Evolutionary conservation across 2,797 vertebrate genomes (phyloP).

Genomic region (Masticophis lateralis): DNA sequence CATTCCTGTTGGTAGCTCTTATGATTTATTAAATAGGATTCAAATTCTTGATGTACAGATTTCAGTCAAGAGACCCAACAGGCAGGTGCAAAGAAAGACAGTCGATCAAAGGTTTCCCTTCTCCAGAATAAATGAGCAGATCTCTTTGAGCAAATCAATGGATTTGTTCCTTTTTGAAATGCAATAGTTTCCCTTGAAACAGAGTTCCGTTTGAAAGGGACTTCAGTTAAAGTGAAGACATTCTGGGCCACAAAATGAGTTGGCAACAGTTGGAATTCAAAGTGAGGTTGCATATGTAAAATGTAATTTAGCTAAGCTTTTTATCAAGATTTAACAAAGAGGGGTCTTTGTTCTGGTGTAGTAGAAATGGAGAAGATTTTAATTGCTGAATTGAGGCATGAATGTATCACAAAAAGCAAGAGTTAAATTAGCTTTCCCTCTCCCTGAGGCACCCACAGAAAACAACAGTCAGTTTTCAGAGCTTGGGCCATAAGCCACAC

Average conservation of each 20-base stretch:
- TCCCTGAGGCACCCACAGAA: neutral
- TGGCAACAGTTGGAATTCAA: neutral
- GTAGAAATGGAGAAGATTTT: neutral
- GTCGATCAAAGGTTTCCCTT: neutral
- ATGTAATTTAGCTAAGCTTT: neutral
- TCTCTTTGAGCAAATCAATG: neutral
- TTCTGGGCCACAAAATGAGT: neutral
- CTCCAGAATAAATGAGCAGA: neutral
- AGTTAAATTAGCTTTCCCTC: conserved; percentile 2
- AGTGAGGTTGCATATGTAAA: neutral
- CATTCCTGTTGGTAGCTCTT: too few species aligned
- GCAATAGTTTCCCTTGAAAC: neutral
- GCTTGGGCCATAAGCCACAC: conserved; percentile 5
- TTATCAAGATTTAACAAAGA: neutral
- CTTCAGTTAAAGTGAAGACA: neutral
- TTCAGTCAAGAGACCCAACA: neutral
- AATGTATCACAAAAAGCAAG: neutral
- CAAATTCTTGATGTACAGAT: neutral
- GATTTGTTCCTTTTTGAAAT: neutral
- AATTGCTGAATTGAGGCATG: neutral
- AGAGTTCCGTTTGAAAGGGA: neutral
- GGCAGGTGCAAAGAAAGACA: neutral
- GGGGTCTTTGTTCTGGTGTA: neutral
- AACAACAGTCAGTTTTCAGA: neutral
- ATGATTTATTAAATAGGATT: neutral